Conservation (phyloP, 2,797 vertebrate species). For the Gymnoscopelus braueri region DNA sequence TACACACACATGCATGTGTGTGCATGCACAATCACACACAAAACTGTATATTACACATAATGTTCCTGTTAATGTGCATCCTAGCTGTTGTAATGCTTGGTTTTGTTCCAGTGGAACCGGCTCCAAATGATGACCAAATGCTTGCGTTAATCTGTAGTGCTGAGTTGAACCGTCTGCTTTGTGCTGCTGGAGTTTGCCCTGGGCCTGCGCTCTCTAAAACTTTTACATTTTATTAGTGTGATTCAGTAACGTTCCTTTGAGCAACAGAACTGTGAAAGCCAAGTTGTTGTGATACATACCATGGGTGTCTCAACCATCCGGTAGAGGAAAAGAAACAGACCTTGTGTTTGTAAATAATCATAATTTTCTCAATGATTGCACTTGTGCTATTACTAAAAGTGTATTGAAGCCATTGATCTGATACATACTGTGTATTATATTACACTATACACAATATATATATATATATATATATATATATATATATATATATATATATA, state of each 20-base stretch:
- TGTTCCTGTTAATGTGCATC: slow-evolving; percentile 67
- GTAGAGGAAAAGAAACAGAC: neutral
- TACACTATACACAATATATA: no score
- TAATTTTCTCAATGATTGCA: no score
- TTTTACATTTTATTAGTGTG: slow-evolving; percentile 62
- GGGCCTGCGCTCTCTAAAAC: slow-evolving; percentile 42
- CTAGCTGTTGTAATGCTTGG: slow-evolving; percentile 76
- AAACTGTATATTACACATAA: slow-evolving; percentile 8
- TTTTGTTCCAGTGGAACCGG: slow-evolving; percentile 59
- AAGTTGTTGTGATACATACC: slow-evolving; percentile 24
- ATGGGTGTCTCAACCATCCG: slow-evolving; percentile 32
- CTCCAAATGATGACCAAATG: slow-evolving; percentile 76
- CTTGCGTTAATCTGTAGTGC: slow-evolving; percentile 42
- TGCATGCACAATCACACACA: slow-evolving; percentile 22
- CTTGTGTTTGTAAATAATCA: no score
- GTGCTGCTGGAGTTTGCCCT: slow-evolving; percentile 44
- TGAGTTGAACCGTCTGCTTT: slow-evolving; percentile 46
- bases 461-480: no score
- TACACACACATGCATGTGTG: slow-evolving; percentile 13
- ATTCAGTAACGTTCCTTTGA: slow-evolving; percentile 57
- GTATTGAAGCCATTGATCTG: no score
- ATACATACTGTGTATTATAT: no score
- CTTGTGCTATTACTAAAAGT: no score
- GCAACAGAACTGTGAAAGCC: slow-evolving; percentile 44
- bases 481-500: no score